Percentiles rank a stretch among this genome's conserved stretches.
Conservation (phyloP, 2,797 vertebrate species). For the Mastacembelus armatus region DNA sequence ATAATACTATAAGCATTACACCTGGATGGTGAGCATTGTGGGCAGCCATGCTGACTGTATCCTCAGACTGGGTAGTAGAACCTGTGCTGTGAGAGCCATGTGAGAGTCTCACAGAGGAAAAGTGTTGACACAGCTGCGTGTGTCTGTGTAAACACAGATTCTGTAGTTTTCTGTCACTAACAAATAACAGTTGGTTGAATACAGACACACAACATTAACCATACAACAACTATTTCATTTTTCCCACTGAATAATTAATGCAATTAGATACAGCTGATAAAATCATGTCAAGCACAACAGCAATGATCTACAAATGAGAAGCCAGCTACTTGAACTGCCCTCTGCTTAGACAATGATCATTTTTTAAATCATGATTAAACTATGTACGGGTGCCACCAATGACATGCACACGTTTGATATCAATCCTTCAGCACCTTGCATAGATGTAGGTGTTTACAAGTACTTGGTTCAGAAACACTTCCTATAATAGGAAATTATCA, state of each 20-base stretch:
- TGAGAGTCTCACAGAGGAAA: no score
- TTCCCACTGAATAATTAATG: conserved; percentile 1
- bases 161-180: no score
- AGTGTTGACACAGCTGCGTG: no score
- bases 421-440: neutral
- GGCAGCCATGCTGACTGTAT: no score
- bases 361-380: neutral
- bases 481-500: neutral
- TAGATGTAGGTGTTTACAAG: neutral
- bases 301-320: no score
- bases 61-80: no score
- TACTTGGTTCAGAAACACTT: neutral
- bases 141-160: no score
- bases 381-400: neutral
- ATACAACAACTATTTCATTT: neutral
- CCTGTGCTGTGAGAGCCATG: no score
- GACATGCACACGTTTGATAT: neutral
- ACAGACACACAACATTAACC: no score
- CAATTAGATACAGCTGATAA: conserved; percentile 4
- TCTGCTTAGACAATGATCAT: neutral
- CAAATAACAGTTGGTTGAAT: no score
- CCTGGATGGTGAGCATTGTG: neutral
- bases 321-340: neutral
- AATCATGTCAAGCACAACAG: neutral
- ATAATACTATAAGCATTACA: neutral